Evolutionary conservation across 2,888 invertebrate genomes (phyloP).

Genomic region (Ormyrus nitidulus): DNA sequence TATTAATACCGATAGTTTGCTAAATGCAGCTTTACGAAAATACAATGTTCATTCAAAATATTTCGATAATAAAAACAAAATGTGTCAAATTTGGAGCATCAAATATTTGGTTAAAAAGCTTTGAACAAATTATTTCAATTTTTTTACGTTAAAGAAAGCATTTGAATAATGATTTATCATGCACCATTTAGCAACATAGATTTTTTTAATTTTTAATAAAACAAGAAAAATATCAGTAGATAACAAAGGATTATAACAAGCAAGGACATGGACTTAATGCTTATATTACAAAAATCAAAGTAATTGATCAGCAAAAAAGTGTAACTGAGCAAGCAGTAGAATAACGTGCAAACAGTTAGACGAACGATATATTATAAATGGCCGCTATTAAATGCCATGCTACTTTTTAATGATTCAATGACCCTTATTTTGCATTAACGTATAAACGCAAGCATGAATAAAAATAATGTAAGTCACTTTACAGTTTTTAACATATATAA

Average conservation of each 20-base stretch:
- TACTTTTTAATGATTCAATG: slow-evolving; percentile 19
- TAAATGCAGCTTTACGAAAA: slow-evolving; percentile 25
- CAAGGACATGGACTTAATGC: slow-evolving; percentile 39
- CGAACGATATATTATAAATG: slow-evolving; percentile 25
- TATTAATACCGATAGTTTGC: slow-evolving; percentile 8
- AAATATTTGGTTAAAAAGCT: slow-evolving; percentile 5
- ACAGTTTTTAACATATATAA: too few relatives aligned
- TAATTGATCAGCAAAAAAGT: slow-evolving; percentile 6
- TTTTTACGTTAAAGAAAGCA: slow-evolving; percentile 4
- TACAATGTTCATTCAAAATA: not conserved
- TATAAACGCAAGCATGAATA: not conserved
- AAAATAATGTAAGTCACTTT: not conserved
- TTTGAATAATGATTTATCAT: slow-evolving; percentile 9
- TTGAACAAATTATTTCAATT: not conserved
- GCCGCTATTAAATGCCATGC: slow-evolving; percentile 23
- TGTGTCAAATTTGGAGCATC: not conserved
- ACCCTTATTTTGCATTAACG: slow-evolving; percentile 4
- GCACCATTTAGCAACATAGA: slow-evolving; percentile 43
- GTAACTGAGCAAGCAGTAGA: slow-evolving; percentile 21
- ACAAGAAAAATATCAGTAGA: not conserved
- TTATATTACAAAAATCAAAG: not conserved
- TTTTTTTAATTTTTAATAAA: not conserved
- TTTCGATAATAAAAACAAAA: slow-evolving; percentile 1
- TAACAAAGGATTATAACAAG: slow-evolving; percentile 29
- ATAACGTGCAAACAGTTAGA: slow-evolving; percentile 15